Percentiles rank a stretch among this genome's conserved stretches.
phyloP scores from a whole-genome alignment of 2,888 invertebrate genomes.

The Drosophila mimica region DNA sequence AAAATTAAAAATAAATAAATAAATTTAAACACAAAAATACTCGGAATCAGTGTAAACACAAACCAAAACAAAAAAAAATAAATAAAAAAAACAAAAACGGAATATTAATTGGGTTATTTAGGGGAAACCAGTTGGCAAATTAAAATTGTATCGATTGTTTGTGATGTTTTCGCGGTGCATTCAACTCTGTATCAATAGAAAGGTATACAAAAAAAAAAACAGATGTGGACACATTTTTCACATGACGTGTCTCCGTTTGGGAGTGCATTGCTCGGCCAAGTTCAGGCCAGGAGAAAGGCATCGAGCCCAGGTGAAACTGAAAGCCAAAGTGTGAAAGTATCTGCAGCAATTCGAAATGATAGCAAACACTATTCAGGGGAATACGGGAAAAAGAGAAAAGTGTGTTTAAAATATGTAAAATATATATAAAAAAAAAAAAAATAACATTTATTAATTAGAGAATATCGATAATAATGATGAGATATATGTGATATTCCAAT shows the following conservation, averaged over 20 bases:
- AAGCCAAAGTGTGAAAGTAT: constrained; percentile 18
- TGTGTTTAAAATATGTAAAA: neutral
- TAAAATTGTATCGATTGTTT: constrained; percentile 13
- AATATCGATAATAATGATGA: neutral
- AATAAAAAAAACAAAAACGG: constrained; percentile 38
- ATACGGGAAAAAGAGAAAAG: neutral
- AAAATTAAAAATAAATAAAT: constrained; percentile 9
- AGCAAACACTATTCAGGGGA: neutral
- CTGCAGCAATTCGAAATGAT: neutral
- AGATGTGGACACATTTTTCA: constrained; percentile 16
- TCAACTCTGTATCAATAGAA: constrained; percentile 27
- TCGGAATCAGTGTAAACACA: constrained; percentile 47
- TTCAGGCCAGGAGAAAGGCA: constrained; percentile 27
- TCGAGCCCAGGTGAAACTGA: constrained; percentile 9
- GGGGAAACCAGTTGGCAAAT: constrained; percentile 26
- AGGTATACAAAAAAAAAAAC: constrained; percentile 17
- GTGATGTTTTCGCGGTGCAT: constrained; percentile 15
- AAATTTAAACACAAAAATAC: constrained; percentile 4
- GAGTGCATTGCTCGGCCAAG: constrained; percentile 24
- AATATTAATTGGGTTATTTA: constrained; percentile 50
- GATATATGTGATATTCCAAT: neutral
- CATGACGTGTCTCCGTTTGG: constrained; percentile 14
- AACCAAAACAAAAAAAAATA: neutral
- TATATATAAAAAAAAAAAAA: neutral
- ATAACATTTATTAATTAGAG: neutral